These are phyloP conservation scores for Eutrigla gurnardus DNA, from an alignment of 2,797 vertebrate species.

Conservation along the genomic window DNA sequence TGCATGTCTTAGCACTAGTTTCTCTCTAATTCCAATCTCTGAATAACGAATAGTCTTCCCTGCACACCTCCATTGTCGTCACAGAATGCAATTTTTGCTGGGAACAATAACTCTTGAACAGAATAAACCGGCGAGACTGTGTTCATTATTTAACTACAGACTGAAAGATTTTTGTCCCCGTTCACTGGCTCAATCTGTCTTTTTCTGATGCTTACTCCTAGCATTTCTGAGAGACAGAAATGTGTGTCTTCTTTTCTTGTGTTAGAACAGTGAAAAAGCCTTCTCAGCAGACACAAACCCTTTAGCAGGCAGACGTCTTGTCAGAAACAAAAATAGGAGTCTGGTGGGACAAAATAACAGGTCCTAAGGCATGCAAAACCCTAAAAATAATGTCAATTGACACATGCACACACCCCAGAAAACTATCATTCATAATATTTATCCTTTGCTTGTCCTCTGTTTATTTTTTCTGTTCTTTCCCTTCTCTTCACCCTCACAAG, in stretches of 20 bases:
- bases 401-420: slow-evolving; percentile 62
- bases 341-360: slow-evolving; percentile 70
- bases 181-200: slow-evolving; percentile 12
- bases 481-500: slow-evolving; percentile 51
- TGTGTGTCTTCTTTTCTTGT: slow-evolving; percentile 27
- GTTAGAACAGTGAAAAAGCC: slow-evolving; percentile 9
- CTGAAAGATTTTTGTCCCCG: slow-evolving; percentile 14
- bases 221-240: neutral
- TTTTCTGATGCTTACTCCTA: slow-evolving; percentile 27
- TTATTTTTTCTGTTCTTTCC: slow-evolving; percentile 59
- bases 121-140: slow-evolving; percentile 39
- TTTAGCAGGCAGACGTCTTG: slow-evolving; percentile 24
- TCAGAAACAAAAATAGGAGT: slow-evolving; percentile 53
- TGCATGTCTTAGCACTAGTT: slow-evolving; percentile 20
- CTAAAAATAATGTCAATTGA: slow-evolving; percentile 66
- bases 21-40: slow-evolving; percentile 42
- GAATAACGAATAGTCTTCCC: slow-evolving; percentile 38
- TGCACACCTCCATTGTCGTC: slow-evolving; percentile 49
- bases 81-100: slow-evolving; percentile 39
- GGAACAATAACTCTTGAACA: slow-evolving; percentile 44
- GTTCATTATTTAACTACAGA: slow-evolving; percentile 46
- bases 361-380: slow-evolving; percentile 60
- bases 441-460: slow-evolving; percentile 55
- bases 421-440: slow-evolving; percentile 81
- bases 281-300: slow-evolving; percentile 2